Percentiles rank a stretch among this genome's conserved stretches.
Conservation (phyloP, 2,113 vertebrate genomes). For the Amblyopsis rosae region DNA sequence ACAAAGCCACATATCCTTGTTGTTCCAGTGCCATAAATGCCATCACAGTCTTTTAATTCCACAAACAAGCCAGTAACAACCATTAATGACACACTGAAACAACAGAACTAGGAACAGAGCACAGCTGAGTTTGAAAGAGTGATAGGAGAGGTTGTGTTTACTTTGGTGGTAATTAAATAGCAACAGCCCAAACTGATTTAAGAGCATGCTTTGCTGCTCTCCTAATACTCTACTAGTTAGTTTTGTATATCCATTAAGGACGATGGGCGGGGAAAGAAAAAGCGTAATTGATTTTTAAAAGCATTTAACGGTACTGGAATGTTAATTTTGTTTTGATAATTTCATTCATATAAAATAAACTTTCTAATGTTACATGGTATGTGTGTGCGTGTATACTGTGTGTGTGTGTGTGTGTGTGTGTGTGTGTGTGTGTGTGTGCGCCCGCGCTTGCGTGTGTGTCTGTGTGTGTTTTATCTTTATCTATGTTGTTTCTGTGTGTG, state of each 20-base stretch:
- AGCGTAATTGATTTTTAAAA: not conserved
- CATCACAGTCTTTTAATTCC: conserved; percentile 39
- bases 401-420: no score
- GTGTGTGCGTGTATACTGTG: not conserved
- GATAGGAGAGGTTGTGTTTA: not conserved
- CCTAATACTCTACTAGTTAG: not conserved
- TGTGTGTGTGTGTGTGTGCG: not conserved
- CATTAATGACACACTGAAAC: conserved; percentile 26
- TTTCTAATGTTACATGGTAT: not conserved
- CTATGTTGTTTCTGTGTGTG: not conserved
- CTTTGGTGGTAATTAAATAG: conserved; percentile 1
- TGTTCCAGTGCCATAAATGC: conserved; percentile 34
- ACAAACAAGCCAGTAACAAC: conserved; percentile 17
- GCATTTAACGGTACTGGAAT: not conserved
- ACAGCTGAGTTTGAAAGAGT: conserved; percentile 26
- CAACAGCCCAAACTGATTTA: not conserved
- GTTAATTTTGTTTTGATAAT: not conserved
- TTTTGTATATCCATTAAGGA: not conserved
- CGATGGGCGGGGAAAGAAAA: no score
- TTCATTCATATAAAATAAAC: not conserved
- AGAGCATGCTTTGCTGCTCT: not conserved
- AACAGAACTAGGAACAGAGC: conserved; percentile 34
- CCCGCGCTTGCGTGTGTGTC: not conserved
- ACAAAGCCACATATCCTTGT: conserved; percentile 31
- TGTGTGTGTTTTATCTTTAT: not conserved